Evolutionary conservation across 30 jellyfish, hydroid and myxozoan genomes (phyloP), one percentile per base, ranked within the genome.

Genomic region (Catostylus mosaicus): DNA sequence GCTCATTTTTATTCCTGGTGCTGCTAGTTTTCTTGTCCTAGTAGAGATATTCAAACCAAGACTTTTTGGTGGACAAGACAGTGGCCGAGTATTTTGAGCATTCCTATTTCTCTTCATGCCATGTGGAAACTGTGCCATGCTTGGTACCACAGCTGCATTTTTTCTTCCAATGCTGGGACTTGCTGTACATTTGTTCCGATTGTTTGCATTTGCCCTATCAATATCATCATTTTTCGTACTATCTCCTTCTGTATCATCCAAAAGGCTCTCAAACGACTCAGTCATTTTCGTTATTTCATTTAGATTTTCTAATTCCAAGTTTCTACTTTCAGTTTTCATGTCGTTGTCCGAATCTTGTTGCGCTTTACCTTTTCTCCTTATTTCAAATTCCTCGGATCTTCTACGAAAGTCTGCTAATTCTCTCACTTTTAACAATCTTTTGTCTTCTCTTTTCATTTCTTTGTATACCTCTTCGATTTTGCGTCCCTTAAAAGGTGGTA

Each of bases 401-500:
- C 36, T 5, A 10, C 18, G 34, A 0, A 33, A 50, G 27, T 50
- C 43, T 31, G 48, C 67, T 26, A 45, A 23, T 68, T 67, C 84
- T 48, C 56, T 54, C 5, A 45, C 59, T n/a, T 38, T 63, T 20
- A 52, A 20, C 0, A 24, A 2, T 23, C 56, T 30, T 32, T 73
- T 69, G 7, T 63, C 71, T 30, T 54, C 66, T 33, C 14, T 57
- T 29, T 57, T 75, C 71, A 84, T 16, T n/a, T 84, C 88, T 27
- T 64, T 61, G 54, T 84, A 74, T 22, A 84, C 83, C 32, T 84
- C 88, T 30, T 74, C 81, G 24, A 84, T 63, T 26, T 62, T 74
- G 45, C 95, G 69, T 30, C 88, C 95, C 6, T 84, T 74, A 10
- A 73, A 30, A 6, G 95, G 95, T 23, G 95, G 88, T 14, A 46